Percentiles rank a stretch among this genome's conserved stretches.
These are phyloP conservation scores for Eumaeus atala DNA, from an alignment of 1,140 invertebrate species.

Conservation along the genomic window DNA sequence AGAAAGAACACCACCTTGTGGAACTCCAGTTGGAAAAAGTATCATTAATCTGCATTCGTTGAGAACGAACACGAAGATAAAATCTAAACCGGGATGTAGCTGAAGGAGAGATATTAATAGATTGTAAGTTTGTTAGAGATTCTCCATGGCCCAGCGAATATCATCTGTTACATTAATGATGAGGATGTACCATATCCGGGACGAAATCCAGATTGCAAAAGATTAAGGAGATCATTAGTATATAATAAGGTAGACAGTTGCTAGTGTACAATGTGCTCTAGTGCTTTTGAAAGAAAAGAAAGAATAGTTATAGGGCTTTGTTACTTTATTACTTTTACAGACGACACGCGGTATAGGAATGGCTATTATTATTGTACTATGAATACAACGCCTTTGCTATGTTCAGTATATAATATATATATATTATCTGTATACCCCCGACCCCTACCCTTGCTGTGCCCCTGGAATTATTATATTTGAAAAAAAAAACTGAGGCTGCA, in stretches of 20 bases:
- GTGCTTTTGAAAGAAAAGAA: slow-evolving; percentile 16
- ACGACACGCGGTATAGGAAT: no score
- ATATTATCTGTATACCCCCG: no score
- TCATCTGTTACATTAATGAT: background rate
- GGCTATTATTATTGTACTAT: no score
- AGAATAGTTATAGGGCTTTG: background rate
- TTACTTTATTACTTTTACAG: no score
- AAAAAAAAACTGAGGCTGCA: no score
- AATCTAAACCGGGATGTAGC: background rate
- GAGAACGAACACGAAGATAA: background rate
- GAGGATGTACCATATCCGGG: background rate
- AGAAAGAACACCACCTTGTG: background rate
- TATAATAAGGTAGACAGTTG: no score
- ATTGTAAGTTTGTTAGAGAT: background rate
- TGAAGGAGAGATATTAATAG: slow-evolving; percentile 10
- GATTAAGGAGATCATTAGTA: no score
- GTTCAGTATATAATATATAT: no score
- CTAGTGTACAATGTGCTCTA: slow-evolving; percentile 4
- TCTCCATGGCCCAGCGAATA: background rate
- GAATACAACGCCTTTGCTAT: no score
- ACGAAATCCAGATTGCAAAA: background rate
- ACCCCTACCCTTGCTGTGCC: no score
- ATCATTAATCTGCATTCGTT: slow-evolving; percentile 3
- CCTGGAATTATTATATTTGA: no score
- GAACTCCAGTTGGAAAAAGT: slow-evolving; percentile 6